Evolutionary conservation across 2,797 vertebrate species (phyloP).

Genomic region (Lepilemur septentrionalis): DNA sequence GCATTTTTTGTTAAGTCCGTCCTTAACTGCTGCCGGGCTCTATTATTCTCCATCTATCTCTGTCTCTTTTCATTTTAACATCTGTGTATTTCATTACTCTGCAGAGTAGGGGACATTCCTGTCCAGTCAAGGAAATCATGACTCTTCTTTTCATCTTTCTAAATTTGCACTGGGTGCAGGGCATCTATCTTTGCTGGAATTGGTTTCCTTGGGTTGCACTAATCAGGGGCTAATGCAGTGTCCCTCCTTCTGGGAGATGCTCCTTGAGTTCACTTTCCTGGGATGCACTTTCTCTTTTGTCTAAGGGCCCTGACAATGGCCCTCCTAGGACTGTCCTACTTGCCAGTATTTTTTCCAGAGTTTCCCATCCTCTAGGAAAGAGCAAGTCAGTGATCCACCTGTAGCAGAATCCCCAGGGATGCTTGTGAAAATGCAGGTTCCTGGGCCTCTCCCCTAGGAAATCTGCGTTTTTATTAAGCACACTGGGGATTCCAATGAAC

Average conservation of each 20-base stretch:
- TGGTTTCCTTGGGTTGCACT: neutral
- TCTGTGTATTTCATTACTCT: neutral
- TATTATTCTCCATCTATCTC: neutral
- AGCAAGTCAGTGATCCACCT: neutral
- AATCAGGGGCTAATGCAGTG: neutral
- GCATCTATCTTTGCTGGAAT: neutral
- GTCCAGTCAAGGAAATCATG: neutral
- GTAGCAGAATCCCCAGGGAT: neutral
- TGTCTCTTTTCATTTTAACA: neutral
- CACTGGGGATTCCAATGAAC: neutral
- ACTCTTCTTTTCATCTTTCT: neutral
- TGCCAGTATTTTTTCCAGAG: neutral
- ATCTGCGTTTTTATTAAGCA: neutral
- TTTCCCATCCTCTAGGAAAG: neutral
- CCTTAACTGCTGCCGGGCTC: neutral
- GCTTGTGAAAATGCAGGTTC: neutral
- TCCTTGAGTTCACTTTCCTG: neutral
- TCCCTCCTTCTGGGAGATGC: neutral
- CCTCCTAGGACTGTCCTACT: neutral
- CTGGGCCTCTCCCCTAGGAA: neutral
- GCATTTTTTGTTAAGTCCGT: accelerated
- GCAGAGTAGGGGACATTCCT: neutral
- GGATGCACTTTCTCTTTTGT: too few relatives aligned
- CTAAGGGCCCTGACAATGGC: neutral
- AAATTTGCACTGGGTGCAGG: neutral